Evolutionary conservation across 92 coral and sea anemone genomes (phyloP).

Genomic region (Heliopora coerulea): DNA sequence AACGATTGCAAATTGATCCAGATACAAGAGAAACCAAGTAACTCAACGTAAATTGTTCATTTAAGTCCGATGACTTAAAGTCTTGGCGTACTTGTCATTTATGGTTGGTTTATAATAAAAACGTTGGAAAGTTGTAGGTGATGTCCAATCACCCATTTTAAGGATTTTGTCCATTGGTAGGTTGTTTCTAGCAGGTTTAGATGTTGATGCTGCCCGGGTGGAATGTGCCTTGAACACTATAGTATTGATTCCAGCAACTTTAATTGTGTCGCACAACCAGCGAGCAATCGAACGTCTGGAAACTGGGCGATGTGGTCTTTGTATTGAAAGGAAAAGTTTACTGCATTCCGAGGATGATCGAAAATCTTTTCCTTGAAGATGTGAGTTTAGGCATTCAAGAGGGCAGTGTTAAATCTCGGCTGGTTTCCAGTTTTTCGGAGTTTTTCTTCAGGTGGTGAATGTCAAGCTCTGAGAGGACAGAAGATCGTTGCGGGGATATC

Average conservation of each 20-base stretch:
- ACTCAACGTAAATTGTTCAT: background rate
- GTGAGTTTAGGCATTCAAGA: constrained; percentile 16
- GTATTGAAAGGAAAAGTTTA: constrained; percentile 26
- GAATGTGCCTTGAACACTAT: constrained; percentile 57
- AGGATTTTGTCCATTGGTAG: constrained; percentile 18
- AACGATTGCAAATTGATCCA: background rate
- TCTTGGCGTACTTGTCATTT: constrained; percentile 6
- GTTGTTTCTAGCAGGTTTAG: constrained; percentile 41
- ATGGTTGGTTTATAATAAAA: constrained; percentile 37
- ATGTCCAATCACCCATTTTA: constrained; percentile 37
- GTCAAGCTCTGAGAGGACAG: constrained; percentile 19
- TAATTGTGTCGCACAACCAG: constrained; percentile 58
- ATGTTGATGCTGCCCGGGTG: constrained; percentile 60
- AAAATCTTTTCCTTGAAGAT: constrained; percentile 1
- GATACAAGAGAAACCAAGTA: background rate
- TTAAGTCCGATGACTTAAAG: background rate
- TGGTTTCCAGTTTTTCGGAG: constrained; percentile 27
- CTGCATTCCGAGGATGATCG: background rate
- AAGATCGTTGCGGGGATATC: constrained; percentile 33
- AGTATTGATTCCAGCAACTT: constrained; percentile 58
- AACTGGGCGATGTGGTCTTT: constrained; percentile 60
- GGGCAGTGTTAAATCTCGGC: constrained; percentile 22
- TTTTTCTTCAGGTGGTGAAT: constrained; percentile 17
- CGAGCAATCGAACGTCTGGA: constrained; percentile 54
- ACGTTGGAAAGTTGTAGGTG: constrained; percentile 32